Conservation (phyloP, 2,888 invertebrate genomes). For the Plemyria rubiginata region DNA sequence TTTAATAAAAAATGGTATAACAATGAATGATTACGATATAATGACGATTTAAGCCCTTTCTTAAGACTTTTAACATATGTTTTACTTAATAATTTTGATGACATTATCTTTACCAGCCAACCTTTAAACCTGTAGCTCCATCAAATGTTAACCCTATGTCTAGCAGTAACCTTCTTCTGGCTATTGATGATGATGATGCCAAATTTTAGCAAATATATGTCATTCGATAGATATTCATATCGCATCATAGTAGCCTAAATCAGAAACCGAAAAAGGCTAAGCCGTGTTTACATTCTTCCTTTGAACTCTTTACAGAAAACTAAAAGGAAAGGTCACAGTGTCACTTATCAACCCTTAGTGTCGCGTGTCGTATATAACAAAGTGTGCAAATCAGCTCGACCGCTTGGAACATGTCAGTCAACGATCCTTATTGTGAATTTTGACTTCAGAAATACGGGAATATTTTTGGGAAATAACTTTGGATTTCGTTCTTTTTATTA, state of each 20-base stretch:
- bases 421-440: conserved; percentile 2
- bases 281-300: conserved; percentile 4
- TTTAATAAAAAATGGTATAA: too few species aligned
- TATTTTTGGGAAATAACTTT: too few species aligned
- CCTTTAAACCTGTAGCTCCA: too few species aligned
- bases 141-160: too few species aligned
- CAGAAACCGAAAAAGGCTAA: not conserved
- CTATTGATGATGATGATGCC: not conserved
- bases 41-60: too few species aligned
- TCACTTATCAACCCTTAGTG: conserved; percentile 27
- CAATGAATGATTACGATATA: too few species aligned
- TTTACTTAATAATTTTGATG: too few species aligned
- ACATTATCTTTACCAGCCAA: too few species aligned
- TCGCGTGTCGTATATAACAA: conserved; percentile 17
- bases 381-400: conserved; percentile 19
- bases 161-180: too few species aligned
- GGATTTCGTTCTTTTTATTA: too few species aligned
- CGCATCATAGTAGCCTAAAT: not conserved
- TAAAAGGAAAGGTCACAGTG: conserved; percentile 32
- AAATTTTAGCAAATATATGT: not conserved
- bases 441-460: conserved; percentile 5
- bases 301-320: conserved; percentile 17
- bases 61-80: too few species aligned
- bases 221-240: not conserved
- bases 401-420: conserved; percentile 21